Conservation (phyloP, 1,140 invertebrate species). For the Vollenhovia emeryi region DNA sequence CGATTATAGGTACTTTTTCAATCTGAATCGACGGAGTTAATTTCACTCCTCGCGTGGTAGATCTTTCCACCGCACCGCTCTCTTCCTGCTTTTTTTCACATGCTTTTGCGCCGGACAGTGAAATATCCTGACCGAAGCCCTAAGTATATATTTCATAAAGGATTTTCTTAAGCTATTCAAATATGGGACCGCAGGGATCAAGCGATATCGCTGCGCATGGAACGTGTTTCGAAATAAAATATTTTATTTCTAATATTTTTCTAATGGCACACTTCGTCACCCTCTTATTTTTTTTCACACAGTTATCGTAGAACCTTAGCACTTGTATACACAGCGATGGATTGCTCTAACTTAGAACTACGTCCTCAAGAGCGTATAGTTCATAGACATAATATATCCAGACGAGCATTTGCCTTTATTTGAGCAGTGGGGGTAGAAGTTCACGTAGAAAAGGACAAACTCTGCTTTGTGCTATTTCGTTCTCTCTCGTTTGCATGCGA, state of each 20-base stretch:
- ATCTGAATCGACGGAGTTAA: slow-evolving; percentile 49
- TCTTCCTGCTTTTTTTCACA: slow-evolving; percentile 8
- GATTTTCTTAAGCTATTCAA: slow-evolving; percentile 51
- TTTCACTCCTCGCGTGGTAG: slow-evolving; percentile 53
- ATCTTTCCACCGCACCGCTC: slow-evolving; percentile 35
- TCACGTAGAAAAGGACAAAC: no score
- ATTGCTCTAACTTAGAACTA: slow-evolving; percentile 16
- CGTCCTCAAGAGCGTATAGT: not conserved
- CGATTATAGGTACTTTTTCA: slow-evolving; percentile 65
- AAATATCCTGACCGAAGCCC: slow-evolving; percentile 37
- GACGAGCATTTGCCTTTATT: no score
- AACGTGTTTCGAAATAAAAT: slow-evolving; percentile 23
- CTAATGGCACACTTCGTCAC: not conserved
- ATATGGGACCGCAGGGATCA: slow-evolving; percentile 3
- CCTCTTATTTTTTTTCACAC: not conserved
- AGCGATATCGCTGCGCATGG: not conserved
- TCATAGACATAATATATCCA: no score
- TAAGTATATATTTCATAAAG: slow-evolving; percentile 26
- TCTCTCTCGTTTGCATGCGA: no score
- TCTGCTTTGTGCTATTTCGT: no score
- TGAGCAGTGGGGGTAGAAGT: no score
- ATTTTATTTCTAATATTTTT: slow-evolving; percentile 8
- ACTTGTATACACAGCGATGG: not conserved
- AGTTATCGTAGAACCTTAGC: not conserved
- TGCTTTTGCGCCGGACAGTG: slow-evolving; percentile 43